Evolutionary conservation across 2,888 invertebrate genomes (phyloP), one percentile per base, ranked within the genome.

Genomic region (Pandemis corylana): DNA sequence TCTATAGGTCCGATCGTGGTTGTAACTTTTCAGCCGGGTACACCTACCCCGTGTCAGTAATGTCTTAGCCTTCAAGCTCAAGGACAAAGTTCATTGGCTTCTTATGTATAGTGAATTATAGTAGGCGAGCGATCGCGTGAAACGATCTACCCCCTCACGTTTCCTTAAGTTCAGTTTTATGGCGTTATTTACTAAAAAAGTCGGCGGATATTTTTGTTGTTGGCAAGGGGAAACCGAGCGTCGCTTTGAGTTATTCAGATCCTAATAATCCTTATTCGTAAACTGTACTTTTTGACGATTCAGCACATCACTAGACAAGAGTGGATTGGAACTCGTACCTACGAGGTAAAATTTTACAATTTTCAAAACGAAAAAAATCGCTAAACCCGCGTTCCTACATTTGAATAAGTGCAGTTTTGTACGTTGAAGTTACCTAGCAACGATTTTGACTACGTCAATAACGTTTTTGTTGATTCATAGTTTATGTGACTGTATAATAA

Each of bases 101-200:
- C 59, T 28, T 64, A 44, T 64, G 36, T 65, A 65, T 46, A 41
- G 65, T 49, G 13, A 65, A 65, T 65, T 65, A 49, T 65, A 20
- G 64, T 46, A 46, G 46, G 12, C n/a, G 44, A 65, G 28, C 49
- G 36, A 46, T 65, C 65, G 65, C 65, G 65, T 65, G 65, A 36
- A 28, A 7, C 65, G 13, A 65, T 49, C 36, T 13, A 41, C n/a
- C n/a, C 28, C 10, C 61, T 15, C 13, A 7, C 46, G 13, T 65
- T 49, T 46, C 59, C 59, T 59, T 59, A 28, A 56, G 20, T 56
- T 56, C 15, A 41, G n/a, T 61, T 65, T 71, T 49, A 72, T 49
- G 46, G 61, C 66, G 28, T 20, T 36, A 46, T 62, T 62, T 46
- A 59, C 59, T 59, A 28, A 59, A 28, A 59, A 59, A 59, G 28